Percentiles rank a stretch among this genome's conserved stretches.
Conservation (phyloP, 2,113 vertebrate genomes). For the Eidolon helvum region DNA sequence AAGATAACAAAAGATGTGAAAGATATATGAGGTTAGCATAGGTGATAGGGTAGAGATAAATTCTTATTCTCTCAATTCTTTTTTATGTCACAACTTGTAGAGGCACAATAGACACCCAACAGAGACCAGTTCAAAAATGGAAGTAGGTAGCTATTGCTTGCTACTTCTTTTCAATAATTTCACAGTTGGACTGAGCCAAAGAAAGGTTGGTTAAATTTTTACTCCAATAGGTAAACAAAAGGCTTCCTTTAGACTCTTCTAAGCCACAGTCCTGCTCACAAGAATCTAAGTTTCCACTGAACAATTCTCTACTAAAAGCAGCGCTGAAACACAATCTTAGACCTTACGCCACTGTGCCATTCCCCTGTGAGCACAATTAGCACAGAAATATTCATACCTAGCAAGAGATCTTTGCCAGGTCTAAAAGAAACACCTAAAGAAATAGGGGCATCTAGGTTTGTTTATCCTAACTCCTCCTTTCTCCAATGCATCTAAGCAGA, state of each 20-base stretch:
- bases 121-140: not conserved
- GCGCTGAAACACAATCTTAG: not conserved
- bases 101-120: too few species aligned
- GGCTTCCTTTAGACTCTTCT: not conserved
- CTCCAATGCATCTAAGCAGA: conserved; percentile 16
- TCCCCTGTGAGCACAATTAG: not conserved
- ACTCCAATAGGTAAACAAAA: not conserved
- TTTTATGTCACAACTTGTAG: not conserved
- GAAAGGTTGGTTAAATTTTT: not conserved
- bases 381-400: conserved; percentile 13
- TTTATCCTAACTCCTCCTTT: conserved; percentile 63
- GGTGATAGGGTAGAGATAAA: not conserved
- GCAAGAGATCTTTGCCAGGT: conserved; percentile 25
- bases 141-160: not conserved
- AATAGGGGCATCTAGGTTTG: conserved; percentile 17
- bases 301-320: not conserved
- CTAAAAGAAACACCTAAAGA: conserved; percentile 59
- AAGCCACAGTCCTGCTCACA: not conserved
- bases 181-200: not conserved
- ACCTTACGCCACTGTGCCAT: not conserved
- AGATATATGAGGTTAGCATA: not conserved
- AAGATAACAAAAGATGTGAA: not conserved
- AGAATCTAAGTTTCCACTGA: not conserved
- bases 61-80: not conserved
- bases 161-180: not conserved